Evolutionary conservation across 2,797 vertebrate species (phyloP), one percentile per base, ranked within the genome.

Genomic region (Cygnus olor): DNA sequence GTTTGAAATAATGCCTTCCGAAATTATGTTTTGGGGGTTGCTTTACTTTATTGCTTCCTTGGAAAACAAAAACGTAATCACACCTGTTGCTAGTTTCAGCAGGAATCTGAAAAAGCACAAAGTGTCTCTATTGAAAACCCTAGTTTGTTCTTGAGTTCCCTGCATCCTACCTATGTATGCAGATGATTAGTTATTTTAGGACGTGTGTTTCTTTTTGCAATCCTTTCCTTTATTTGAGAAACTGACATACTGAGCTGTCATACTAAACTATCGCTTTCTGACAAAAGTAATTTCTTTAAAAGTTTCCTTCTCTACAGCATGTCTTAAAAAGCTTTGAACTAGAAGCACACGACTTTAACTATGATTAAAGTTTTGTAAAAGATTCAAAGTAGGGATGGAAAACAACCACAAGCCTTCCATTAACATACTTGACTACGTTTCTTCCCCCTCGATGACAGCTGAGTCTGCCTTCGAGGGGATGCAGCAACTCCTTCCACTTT

Each of bases 401-500:
- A 89, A 66, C 8, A 82, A 70, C 11, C 36, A 79, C 13, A 78
- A 76, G 18, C n/a, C 7, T 63, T 40, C 36, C 1, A 9, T 11
- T 63, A 78, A 94, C 91, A 18, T 94, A 98, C 97, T 88, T 96
- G 96, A 32, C 81, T 36, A 44, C 17, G 6, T 69, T 96, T 96
- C 80, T 95, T 94, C 49, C 56, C 91, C 73, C 25, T 94, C 7
- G 44, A 19, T 42, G 93, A 69, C 15, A 93, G 54, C 34, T 80
- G 91, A 80, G 54, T 38, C 79, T 96, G 93, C 61, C 68, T 93
- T 89, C 2, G 84, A 93, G 96, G 84, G 66, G 96, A 93, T 8
- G 94, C 93, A 58, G 96, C 68, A 89, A 96, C 65, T 85, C 97
- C 96, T 97, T 96, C 97, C 94, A 98, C 71, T 79, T 98, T 94